Evolutionary conservation across 2,797 vertebrate species (phyloP).

Genomic region (Poliocrania exsul): DNA sequence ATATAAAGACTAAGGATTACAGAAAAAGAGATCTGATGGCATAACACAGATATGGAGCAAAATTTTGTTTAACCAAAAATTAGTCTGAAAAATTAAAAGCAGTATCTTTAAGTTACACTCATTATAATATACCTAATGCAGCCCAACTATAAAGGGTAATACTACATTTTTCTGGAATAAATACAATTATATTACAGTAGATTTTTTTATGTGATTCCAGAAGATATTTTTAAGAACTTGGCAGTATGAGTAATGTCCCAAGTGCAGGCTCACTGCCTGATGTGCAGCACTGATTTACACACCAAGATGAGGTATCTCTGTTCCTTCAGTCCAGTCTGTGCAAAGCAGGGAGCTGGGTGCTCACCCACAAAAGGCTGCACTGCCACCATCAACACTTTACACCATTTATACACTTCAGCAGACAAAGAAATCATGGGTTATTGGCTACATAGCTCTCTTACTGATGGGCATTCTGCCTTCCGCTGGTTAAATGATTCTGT

Average conservation of each 20-base stretch:
- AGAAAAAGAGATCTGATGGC: neutral
- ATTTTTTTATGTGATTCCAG: neutral
- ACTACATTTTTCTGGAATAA: neutral
- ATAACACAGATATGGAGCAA: accelerated
- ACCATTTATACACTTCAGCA: neutral
- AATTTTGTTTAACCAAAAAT: neutral
- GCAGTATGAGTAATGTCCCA: neutral
- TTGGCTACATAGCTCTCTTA: neutral
- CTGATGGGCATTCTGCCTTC: neutral
- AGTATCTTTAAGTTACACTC: neutral
- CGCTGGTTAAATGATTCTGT: neutral
- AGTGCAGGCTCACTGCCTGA: neutral
- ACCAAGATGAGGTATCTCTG: neutral
- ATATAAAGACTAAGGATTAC: neutral
- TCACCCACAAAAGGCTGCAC: neutral
- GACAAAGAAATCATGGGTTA: neutral
- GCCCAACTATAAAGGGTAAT: neutral
- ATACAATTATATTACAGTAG: neutral
- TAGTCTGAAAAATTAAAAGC: neutral
- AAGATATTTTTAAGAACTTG: neutral
- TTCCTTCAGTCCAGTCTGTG: neutral
- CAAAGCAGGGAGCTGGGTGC: neutral
- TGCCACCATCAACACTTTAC: accelerated
- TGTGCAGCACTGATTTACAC: neutral
- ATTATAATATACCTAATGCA: neutral